phyloP scores from a whole-genome alignment of 2,113 vertebrate genomes.

The Anarrhichthys ocellatus region DNA sequence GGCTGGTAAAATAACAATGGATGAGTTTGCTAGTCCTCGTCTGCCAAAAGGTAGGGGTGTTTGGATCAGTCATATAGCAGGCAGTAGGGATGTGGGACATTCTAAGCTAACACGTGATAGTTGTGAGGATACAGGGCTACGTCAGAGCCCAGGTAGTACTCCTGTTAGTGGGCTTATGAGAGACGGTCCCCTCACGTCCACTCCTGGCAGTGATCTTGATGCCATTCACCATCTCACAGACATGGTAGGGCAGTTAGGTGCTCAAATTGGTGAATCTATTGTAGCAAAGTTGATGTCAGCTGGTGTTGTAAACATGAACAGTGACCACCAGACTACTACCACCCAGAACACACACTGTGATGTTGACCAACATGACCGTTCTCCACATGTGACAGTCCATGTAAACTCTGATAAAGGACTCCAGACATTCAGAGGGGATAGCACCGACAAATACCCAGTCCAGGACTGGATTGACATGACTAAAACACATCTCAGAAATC shows the following conservation, averaged over 20 bases:
- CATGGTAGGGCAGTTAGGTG: conserved; percentile 22
- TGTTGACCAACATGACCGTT: not conserved
- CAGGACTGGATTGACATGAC: conserved; percentile 36
- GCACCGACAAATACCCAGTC: not conserved
- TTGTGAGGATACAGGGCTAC: not conserved
- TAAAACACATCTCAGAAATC: conserved; percentile 5
- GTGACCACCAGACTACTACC: not conserved
- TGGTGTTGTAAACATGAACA: conserved; percentile 18
- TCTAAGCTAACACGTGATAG: not conserved
- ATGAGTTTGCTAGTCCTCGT: not conserved
- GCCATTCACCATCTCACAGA: conserved; percentile 3
- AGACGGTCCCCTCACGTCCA: not conserved
- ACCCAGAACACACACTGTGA: not conserved
- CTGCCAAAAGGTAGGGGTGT: conserved; percentile 2
- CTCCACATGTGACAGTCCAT: not conserved
- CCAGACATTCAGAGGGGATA: not conserved
- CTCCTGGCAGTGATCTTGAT: not conserved
- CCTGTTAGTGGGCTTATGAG: not conserved
- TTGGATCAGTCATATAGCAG: not conserved
- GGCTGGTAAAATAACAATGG: not conserved
- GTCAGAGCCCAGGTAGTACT: not conserved
- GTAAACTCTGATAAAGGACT: not conserved
- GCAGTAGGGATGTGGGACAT: not conserved
- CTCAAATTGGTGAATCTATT: not conserved
- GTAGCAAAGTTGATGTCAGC: conserved; percentile 21